phyloP scores from a whole-genome alignment of 2,113 vertebrate species.

The Crotalus viridis region DNA sequence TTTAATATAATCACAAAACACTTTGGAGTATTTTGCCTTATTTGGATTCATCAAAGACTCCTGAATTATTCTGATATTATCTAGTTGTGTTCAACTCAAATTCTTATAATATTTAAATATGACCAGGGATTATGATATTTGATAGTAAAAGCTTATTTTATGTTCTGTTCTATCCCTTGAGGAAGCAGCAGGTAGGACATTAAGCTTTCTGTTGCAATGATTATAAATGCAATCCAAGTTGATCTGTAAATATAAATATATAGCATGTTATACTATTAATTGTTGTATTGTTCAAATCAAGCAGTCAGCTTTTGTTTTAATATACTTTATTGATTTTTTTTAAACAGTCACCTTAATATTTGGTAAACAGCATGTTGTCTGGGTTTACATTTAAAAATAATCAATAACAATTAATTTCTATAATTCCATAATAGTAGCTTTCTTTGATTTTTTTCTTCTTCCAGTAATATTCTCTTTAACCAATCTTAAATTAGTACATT shows the following conservation, averaged over 20 bases:
- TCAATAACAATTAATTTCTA: no score
- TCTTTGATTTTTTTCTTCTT: no score
- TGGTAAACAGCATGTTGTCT: no score
- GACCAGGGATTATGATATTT: not conserved
- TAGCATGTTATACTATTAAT: not conserved
- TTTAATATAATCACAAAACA: not conserved
- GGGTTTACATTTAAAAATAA: no score
- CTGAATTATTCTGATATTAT: not conserved
- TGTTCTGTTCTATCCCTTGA: not conserved
- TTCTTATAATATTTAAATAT: not conserved
- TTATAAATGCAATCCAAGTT: not conserved
- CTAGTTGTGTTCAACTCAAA: not conserved
- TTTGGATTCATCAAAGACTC: not conserved
- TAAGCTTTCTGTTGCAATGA: not conserved
- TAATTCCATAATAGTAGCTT: no score
- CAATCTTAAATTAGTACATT: no score
- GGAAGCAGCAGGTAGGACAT: not conserved
- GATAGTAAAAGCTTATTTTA: not conserved
- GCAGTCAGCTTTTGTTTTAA: not conserved
- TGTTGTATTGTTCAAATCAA: not conserved
- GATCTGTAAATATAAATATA: not conserved
- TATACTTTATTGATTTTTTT: no score
- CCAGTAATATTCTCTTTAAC: no score
- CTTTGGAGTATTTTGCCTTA: not conserved
- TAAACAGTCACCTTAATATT: no score